Percentiles rank a stretch among this genome's conserved stretches.
These are phyloP conservation scores for Arion vulgaris DNA, from an alignment of 1,140 invertebrate species.

Conservation along the genomic window DNA sequence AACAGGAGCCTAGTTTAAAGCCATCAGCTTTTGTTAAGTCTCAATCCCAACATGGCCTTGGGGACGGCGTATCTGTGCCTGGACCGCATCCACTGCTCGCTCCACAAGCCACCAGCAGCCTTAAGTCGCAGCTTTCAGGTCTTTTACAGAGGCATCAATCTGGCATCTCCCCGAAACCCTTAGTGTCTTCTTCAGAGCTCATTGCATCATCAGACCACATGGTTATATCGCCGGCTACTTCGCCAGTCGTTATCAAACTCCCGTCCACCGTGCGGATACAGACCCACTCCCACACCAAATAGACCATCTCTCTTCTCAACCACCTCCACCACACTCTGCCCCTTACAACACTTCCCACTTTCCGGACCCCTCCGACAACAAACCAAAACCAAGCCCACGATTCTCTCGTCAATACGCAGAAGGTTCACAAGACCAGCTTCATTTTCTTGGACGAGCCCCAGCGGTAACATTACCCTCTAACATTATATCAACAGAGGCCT, in stretches of 20 bases:
- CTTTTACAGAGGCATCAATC: constrained; percentile 71
- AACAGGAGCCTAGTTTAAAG: constrained; percentile 64
- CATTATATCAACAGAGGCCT: neutral
- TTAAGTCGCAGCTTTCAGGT: constrained; percentile 59
- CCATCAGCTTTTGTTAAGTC: constrained; percentile 68
- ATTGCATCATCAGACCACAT: constrained; percentile 14
- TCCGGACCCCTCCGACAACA: constrained; percentile 20
- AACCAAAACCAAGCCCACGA: constrained; percentile 66
- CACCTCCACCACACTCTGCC: constrained; percentile 27
- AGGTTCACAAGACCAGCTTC: neutral
- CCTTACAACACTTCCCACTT: constrained; percentile 22
- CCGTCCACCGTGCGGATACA: constrained; percentile 33
- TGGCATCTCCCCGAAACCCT: constrained; percentile 56
- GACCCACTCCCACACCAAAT: constrained; percentile 12
- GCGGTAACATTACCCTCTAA: neutral
- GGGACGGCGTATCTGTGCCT: constrained; percentile 46
- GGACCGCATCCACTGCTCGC: neutral
- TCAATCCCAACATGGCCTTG: constrained; percentile 65
- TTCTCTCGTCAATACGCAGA: constrained; percentile 58
- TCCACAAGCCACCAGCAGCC: neutral
- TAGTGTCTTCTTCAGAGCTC: constrained; percentile 12
- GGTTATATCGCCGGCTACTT: neutral
- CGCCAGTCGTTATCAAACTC: neutral
- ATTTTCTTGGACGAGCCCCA: neutral
- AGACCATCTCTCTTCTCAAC: constrained; percentile 24